These are phyloP conservation scores for Mamestra configurata DNA, from an alignment of 1,140 invertebrate genomes.

Conservation along the genomic window DNA sequence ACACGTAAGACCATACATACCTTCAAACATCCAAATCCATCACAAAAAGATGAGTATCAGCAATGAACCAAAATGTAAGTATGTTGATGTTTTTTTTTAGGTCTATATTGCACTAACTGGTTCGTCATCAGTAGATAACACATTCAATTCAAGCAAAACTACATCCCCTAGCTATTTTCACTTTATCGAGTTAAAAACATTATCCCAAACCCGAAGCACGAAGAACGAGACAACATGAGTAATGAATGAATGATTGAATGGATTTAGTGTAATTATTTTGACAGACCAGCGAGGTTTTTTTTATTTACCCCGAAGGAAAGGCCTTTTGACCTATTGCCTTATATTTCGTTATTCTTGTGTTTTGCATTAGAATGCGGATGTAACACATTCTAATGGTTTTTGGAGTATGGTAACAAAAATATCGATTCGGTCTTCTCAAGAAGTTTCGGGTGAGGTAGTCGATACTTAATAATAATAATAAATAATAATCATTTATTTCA, in stretches of 20 bases:
- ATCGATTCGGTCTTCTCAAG: too few relatives aligned
- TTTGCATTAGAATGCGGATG: too few relatives aligned
- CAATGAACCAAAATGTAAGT: neutral
- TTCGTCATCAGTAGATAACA: constrained; percentile 5
- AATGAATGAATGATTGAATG: constrained; percentile 4
- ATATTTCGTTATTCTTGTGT: too few relatives aligned
- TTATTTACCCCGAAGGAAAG: too few relatives aligned
- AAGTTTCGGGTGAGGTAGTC: too few relatives aligned
- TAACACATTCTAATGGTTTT: too few relatives aligned
- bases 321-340: too few relatives aligned
- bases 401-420: too few relatives aligned
- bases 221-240: constrained; percentile 2
- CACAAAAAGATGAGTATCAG: constrained; percentile 14
- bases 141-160: neutral
- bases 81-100: neutral
- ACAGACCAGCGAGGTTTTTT: neutral
- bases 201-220: neutral
- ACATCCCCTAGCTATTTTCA: neutral
- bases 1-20: constrained; percentile 26
- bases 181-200: neutral
- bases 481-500: too few relatives aligned
- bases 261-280: neutral
- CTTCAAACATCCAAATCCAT: constrained; percentile 39
- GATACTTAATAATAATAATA: too few relatives aligned
- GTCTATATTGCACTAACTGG: neutral